Evolutionary conservation across 2,888 invertebrate species (phyloP).

Genomic region (Germaria angustata): DNA sequence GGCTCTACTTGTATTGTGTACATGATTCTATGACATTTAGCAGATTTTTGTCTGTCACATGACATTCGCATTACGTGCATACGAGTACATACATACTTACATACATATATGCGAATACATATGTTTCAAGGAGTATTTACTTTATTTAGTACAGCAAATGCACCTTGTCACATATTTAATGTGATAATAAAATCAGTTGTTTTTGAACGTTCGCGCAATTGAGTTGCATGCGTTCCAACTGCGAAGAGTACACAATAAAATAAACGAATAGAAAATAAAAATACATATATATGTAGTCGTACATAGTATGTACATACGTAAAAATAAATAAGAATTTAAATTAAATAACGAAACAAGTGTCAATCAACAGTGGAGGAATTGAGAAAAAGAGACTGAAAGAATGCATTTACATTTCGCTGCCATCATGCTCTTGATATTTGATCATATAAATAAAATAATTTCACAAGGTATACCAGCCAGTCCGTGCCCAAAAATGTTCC

Average conservation of each 20-base stretch:
- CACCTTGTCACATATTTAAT: no score
- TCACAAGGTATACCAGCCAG: conserved; percentile 76
- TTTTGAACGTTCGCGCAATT: conserved; percentile 62
- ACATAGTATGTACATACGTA: no score
- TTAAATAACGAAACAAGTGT: conserved; percentile 15
- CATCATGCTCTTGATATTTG: conserved; percentile 68
- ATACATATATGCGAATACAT: no score
- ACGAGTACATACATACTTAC: no score
- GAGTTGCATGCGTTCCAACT: conserved; percentile 56
- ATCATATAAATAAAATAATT: conserved; percentile 70
- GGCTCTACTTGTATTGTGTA: not conserved
- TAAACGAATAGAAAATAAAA: not conserved
- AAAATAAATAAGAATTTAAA: not conserved
- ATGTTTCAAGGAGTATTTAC: no score
- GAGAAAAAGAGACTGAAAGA: conserved; percentile 51
- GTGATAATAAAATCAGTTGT: conserved; percentile 62
- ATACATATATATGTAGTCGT: no score
- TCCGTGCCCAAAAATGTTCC: conserved; percentile 79
- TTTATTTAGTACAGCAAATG: no score
- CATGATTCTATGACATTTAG: conserved; percentile 5
- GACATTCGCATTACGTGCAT: conserved; percentile 2
- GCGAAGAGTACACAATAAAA: not conserved
- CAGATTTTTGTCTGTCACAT: not conserved
- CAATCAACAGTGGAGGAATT: not conserved
- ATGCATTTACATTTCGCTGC: conserved; percentile 69